These are phyloP conservation scores for Remorina albescens DNA, from an alignment of 2,797 vertebrate genomes.

Conservation along the genomic window DNA sequence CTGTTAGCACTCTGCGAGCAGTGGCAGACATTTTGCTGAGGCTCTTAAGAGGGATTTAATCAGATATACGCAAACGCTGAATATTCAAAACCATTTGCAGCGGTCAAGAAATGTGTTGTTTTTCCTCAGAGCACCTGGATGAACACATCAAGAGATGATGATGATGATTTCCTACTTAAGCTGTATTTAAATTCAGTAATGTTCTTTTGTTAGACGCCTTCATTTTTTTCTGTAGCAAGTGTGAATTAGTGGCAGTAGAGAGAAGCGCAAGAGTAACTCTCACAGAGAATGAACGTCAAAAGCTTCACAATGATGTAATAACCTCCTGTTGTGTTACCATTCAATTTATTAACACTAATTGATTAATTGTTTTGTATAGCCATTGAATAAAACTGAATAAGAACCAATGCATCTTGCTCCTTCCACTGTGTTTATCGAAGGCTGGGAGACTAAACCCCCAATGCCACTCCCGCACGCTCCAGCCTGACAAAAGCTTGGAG, in stretches of 20 bases:
- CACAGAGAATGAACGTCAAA: neutral
- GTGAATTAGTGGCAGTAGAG: slow-evolving; percentile 20
- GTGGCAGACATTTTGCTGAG: slow-evolving; percentile 64
- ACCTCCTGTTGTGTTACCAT: slow-evolving; percentile 16
- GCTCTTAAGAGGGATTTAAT: slow-evolving; percentile 83
- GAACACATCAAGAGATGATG: slow-evolving; percentile 50
- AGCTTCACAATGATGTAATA: slow-evolving; percentile 13
- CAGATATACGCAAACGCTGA: slow-evolving; percentile 76
- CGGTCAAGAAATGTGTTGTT: slow-evolving; percentile 70
- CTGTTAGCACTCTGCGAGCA: slow-evolving; percentile 75
- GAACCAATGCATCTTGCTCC: slow-evolving; percentile 51
- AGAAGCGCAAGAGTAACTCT: neutral
- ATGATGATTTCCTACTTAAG: slow-evolving; percentile 57
- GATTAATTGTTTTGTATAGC: slow-evolving; percentile 35
- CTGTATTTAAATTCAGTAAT: slow-evolving; percentile 59
- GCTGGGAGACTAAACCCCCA: slow-evolving; percentile 50
- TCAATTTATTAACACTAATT: neutral
- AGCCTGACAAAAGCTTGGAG: slow-evolving; percentile 76
- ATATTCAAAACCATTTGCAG: slow-evolving; percentile 83
- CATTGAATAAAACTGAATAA: slow-evolving; percentile 38
- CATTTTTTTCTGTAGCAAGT: slow-evolving; percentile 17
- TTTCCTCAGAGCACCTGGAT: slow-evolving; percentile 73
- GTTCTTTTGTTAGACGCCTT: slow-evolving; percentile 58
- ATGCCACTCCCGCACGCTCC: slow-evolving; percentile 51
- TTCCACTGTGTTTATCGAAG: slow-evolving; percentile 49